phyloP scores from a whole-genome alignment of 2,113 vertebrate species.

The Arenaria interpres region DNA sequence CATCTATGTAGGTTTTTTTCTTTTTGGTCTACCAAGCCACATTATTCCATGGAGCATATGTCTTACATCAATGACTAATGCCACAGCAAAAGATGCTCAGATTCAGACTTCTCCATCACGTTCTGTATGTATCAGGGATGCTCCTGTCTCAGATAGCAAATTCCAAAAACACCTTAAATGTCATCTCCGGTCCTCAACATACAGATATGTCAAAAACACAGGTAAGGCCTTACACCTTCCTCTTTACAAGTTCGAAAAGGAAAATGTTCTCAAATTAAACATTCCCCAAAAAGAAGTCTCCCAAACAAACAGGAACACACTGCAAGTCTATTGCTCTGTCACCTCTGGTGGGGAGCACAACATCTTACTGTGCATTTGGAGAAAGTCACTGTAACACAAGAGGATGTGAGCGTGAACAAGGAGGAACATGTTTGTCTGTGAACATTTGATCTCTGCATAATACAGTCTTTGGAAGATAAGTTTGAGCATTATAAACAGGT shows the following conservation, averaged over 20 bases:
- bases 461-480: conserved; percentile 24
- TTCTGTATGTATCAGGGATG: not conserved
- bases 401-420: conserved; percentile 20
- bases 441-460: conserved; percentile 48
- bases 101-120: not conserved
- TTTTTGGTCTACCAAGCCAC: not conserved
- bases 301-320: not conserved
- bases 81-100: not conserved
- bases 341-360: not conserved
- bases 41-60: not conserved
- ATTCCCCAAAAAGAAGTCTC: not conserved
- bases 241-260: not conserved
- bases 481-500: conserved; percentile 60
- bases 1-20: not conserved
- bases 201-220: not conserved
- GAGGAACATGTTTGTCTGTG: conserved; percentile 4
- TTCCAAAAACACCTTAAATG: not conserved
- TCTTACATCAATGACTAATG: not conserved
- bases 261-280: not conserved
- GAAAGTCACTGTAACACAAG: not conserved
- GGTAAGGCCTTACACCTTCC: not conserved
- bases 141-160: not conserved
- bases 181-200: not conserved
- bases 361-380: not conserved
- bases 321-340: not conserved